Percentiles rank a stretch among this genome's conserved stretches.
phyloP scores from a whole-genome alignment of 2,888 invertebrate species.

The Drosophila limbata region DNA sequence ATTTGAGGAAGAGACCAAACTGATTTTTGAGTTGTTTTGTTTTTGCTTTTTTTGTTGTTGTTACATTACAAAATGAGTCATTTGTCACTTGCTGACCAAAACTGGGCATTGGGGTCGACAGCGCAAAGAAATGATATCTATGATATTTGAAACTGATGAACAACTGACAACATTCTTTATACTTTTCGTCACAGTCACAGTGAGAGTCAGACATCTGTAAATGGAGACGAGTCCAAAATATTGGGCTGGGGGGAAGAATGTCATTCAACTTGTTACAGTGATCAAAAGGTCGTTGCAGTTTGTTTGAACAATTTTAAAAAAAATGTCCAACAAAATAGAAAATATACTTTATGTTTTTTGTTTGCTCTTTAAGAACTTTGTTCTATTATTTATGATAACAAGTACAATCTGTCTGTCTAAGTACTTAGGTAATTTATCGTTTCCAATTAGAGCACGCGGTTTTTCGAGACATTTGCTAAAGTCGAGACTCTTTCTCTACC shows the following conservation, averaged over 20 bases:
- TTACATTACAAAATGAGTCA: conserved; percentile 49
- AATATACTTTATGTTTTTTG: neutral
- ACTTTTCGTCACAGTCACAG: conserved; percentile 51
- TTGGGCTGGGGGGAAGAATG: conserved; percentile 30
- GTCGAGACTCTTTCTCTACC: conserved; percentile 50
- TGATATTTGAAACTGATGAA: conserved; percentile 45
- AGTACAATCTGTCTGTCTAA: conserved; percentile 1
- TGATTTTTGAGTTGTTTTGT: neutral
- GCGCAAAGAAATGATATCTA: conserved; percentile 42
- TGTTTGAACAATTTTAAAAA: conserved; percentile 47
- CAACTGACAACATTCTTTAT: conserved; percentile 48
- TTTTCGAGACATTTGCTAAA: conserved; percentile 39
- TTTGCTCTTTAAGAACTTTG: conserved; percentile 22
- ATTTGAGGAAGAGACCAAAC: conserved; percentile 26
- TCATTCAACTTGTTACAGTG: conserved; percentile 59
- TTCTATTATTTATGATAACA: conserved; percentile 10
- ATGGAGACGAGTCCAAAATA: conserved; percentile 38
- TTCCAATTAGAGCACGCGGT: conserved; percentile 65
- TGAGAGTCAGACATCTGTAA: conserved; percentile 43
- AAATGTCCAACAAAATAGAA: conserved; percentile 8
- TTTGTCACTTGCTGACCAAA: conserved; percentile 41
- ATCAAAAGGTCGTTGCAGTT: conserved; percentile 57
- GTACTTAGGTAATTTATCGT: conserved; percentile 45
- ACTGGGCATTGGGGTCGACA: conserved; percentile 45
- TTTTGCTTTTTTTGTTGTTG: conserved; percentile 14